phyloP scores from a whole-genome alignment of 2,888 invertebrate genomes.

The Euclidia mi region DNA sequence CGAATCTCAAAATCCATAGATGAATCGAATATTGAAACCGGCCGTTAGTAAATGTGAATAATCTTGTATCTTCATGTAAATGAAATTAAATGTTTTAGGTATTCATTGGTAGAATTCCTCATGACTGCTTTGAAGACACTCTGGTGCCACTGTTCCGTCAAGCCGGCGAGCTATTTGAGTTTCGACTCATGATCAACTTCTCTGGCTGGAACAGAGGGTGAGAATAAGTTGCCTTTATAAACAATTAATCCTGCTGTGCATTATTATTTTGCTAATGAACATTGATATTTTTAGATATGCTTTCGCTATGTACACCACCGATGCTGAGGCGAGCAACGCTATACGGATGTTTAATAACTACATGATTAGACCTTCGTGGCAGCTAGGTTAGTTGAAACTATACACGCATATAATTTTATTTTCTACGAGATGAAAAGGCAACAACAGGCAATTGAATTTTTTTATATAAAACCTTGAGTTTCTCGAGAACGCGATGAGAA shows the following conservation, averaged over 20 bases:
- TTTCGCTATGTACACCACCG: slow-evolving; percentile 92
- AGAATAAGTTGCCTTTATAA: slow-evolving; percentile 59
- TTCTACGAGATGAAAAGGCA: too few species aligned
- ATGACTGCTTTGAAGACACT: slow-evolving; percentile 92
- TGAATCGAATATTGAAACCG: too few species aligned
- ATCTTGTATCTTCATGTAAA: too few species aligned
- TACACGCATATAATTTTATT: background rate
- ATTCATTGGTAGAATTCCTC: slow-evolving; percentile 92
- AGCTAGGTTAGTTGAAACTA: slow-evolving; percentile 80
- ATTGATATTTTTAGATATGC: slow-evolving; percentile 87
- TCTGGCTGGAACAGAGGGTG: slow-evolving; percentile 93
- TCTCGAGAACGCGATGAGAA: too few species aligned
- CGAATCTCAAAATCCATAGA: too few species aligned
- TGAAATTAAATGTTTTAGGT: slow-evolving; percentile 66
- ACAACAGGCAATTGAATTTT: too few species aligned
- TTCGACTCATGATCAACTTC: slow-evolving; percentile 94
- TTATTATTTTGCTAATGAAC: background rate
- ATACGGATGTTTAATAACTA: slow-evolving; percentile 92
- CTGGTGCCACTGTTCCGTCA: slow-evolving; percentile 90
- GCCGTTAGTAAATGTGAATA: too few species aligned
- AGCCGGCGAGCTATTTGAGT: slow-evolving; percentile 92
- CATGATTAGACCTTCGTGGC: slow-evolving; percentile 92
- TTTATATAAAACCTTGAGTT: too few species aligned
- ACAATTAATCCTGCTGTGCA: too few species aligned
- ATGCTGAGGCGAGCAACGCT: slow-evolving; percentile 91